Evolutionary conservation across 2,797 vertebrate genomes (phyloP), one percentile per base, ranked within the genome.

Genomic region (Gallirallus australis): DNA sequence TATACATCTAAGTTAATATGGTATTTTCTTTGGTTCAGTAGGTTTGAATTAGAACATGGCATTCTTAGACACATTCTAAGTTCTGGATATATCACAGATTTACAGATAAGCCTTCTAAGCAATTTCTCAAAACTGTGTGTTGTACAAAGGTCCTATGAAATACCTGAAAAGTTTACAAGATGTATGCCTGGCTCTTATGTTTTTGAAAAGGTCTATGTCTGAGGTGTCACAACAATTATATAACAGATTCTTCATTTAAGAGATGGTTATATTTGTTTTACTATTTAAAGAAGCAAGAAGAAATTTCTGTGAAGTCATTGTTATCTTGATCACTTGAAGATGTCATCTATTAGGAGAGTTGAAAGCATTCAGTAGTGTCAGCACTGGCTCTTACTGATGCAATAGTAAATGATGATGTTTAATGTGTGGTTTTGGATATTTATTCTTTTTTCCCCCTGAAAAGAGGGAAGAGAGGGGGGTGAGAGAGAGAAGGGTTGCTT

Each of bases 41-140:
- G 21, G 19, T 82, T 94, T 85, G 73, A 95, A 94, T 80, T 87
- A 70, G 63, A 79, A 87, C 15, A 77, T 91, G 59, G 90, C 60
- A 31, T 71, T 89, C 60, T 86, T 79, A 89, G 76, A 65, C 15
- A 69, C 37, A 63, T 90, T 89, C 53, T 82, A 78, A 76, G 7
- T 80, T 86, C 33, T 35, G 53, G 42, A 39, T 82, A 61, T 80
- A 79, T 47, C 82, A 14, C 23, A 86, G 50, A 94, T 94, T 95
- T 85, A 82, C 47, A 84, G 59, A 80, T 79, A 89, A 94, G 40
- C 47, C 48, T 81, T 76, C 81, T 77, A 87, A 83, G 48, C 8
- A n/a, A 57, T 85, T 83, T 82, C 82, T 71, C 40, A 75, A 79
- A 94, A 30, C 25, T 83, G 37, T 91, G 11, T 86, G 61, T 83